Percentiles rank a stretch among this genome's conserved stretches.
Evolutionary conservation across 2,113 vertebrate species (phyloP).

Genomic region (Zapornia atra): DNA sequence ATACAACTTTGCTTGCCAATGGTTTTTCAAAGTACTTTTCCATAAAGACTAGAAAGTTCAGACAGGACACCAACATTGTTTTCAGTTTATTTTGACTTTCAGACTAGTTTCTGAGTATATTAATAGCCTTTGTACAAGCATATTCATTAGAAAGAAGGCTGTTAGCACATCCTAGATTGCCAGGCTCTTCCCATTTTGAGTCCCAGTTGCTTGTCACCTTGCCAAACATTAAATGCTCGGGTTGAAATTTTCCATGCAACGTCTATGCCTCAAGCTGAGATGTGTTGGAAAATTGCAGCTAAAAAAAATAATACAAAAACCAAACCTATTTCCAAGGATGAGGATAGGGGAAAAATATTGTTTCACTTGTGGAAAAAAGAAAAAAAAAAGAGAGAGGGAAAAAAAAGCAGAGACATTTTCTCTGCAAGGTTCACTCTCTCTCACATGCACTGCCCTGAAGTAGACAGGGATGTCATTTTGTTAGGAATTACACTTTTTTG

Average conservation of each 20-base stretch:
- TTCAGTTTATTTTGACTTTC: background rate
- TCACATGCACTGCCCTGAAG: background rate
- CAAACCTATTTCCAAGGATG: background rate
- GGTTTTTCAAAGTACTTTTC: constrained; percentile 29
- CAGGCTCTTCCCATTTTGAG: constrained; percentile 3
- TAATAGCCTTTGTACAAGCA: constrained; percentile 19
- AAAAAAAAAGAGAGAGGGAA: too few relatives aligned
- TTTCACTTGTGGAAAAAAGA: background rate
- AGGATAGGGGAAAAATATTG: background rate
- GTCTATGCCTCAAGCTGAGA: constrained; percentile 21
- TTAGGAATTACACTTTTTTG: background rate
- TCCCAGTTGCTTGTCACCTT: background rate
- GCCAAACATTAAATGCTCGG: constrained; percentile 10
- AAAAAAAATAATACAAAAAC: background rate
- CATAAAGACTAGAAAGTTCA: constrained; percentile 3
- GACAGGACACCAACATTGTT: background rate
- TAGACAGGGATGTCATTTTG: background rate
- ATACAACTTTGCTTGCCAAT: constrained; percentile 31
- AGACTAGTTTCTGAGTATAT: background rate
- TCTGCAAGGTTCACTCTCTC: background rate
- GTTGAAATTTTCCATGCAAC: constrained; percentile 34
- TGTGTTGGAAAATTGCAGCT: constrained; percentile 41
- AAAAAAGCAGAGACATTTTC: background rate
- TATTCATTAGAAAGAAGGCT: constrained; percentile 10
- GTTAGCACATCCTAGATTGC: background rate